Conservation (phyloP, 2,113 vertebrate genomes). For the Aythya baeri region DNA sequence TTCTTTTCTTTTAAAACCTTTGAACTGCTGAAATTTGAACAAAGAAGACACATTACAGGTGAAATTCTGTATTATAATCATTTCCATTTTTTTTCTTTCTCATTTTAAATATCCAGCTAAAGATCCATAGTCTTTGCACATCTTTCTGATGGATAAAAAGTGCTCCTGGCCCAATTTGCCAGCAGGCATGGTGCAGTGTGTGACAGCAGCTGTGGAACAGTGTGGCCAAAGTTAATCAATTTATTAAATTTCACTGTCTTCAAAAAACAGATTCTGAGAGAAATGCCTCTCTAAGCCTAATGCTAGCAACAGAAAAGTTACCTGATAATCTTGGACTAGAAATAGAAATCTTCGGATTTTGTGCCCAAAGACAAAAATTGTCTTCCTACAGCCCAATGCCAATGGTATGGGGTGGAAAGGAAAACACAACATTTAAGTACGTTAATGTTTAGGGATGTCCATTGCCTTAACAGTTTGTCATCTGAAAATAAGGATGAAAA, state of each 20-base stretch:
- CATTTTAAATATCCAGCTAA: background rate
- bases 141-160: slow-evolving; percentile 10
- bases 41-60: too few species aligned
- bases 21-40: too few species aligned
- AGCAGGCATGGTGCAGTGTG: background rate
- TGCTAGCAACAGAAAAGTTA: background rate
- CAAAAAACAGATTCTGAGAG: background rate
- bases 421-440: background rate
- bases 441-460: background rate
- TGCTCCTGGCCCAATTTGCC: background rate
- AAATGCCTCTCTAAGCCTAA: background rate
- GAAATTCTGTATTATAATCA: background rate
- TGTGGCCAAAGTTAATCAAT: background rate
- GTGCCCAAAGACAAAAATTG: background rate
- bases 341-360: background rate
- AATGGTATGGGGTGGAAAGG: accelerated
- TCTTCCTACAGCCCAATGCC: background rate
- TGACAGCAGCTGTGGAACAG: background rate
- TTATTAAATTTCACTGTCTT: background rate
- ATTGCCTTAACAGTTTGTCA: background rate
- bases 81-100: background rate
- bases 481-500: background rate
- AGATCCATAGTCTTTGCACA: background rate
- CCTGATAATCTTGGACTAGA: background rate
- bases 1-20: too few species aligned